phyloP scores from a whole-genome alignment of 1,140 invertebrate species.

The Oscheius sp. region DNA sequence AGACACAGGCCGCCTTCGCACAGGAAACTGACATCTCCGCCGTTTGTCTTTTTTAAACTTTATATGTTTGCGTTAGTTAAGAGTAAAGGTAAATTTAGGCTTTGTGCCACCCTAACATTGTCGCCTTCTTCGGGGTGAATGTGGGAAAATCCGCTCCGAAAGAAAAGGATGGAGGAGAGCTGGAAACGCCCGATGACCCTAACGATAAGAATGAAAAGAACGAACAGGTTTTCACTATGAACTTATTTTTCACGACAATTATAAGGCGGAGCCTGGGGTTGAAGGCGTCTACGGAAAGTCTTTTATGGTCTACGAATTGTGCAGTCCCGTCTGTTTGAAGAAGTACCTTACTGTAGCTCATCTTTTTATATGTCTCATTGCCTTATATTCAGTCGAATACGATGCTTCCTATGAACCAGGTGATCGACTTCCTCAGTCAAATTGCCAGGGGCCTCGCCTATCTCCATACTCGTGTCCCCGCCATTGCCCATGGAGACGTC shows the following conservation, averaged over 20 bases:
- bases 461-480: slow-evolving; percentile 14
- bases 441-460: slow-evolving; percentile 25
- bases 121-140: neutral
- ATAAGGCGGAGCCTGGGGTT: neutral
- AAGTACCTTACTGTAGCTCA: neutral
- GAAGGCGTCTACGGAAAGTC: neutral
- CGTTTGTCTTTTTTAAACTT: neutral
- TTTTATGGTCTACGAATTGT: neutral
- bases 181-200: neutral
- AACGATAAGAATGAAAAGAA: too few relatives aligned
- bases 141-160: too few relatives aligned
- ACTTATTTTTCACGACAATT: neutral
- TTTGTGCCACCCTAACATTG: slow-evolving; percentile 9
- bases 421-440: slow-evolving; percentile 7
- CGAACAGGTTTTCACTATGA: neutral
- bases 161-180: too few relatives aligned
- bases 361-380: neutral
- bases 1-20: slow-evolving; percentile 4
- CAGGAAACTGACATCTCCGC: slow-evolving; percentile 7
- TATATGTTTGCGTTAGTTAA: too few relatives aligned
- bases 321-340: neutral
- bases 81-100: too few relatives aligned
- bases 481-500: slow-evolving; percentile 30
- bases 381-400: neutral
- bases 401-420: neutral